A percentile compares a stretch with the other conserved stretches of the same genome.
Evolutionary conservation across 2,113 vertebrate species (phyloP).

Genomic region (Chinchilla lanigera): DNA sequence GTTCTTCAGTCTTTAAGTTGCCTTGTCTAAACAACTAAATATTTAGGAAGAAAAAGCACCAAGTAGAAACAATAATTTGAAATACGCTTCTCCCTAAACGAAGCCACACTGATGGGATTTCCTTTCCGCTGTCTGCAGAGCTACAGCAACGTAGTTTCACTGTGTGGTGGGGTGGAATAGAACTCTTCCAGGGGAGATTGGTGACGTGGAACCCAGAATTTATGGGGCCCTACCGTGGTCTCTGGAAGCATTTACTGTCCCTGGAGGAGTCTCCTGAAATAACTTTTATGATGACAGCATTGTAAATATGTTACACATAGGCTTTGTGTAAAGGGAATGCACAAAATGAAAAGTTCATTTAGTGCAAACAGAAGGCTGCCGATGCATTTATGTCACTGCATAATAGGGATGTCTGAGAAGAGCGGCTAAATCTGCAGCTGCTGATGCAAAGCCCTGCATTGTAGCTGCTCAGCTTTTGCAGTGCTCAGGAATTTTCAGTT

Average conservation of each 20-base stretch:
- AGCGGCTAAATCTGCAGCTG: slow-evolving; percentile 28
- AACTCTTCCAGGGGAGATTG: neutral
- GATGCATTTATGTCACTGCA: slow-evolving; percentile 58
- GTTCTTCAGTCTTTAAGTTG: neutral
- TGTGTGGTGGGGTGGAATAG: neutral
- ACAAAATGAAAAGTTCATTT: slow-evolving; percentile 68
- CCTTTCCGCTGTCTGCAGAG: neutral
- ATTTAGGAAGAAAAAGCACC: neutral
- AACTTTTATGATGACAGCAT: slow-evolving; percentile 61
- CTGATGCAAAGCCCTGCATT: neutral
- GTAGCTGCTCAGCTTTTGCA: slow-evolving; percentile 63
- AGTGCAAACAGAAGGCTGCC: slow-evolving; percentile 63
- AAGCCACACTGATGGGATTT: neutral
- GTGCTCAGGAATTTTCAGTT: slow-evolving; percentile 58
- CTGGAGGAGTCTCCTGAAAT: neutral
- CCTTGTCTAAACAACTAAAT: neutral
- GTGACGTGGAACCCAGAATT: neutral
- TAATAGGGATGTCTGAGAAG: slow-evolving; percentile 47
- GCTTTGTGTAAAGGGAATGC: slow-evolving; percentile 39
- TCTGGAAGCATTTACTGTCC: neutral
- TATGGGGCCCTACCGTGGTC: fast-evolving
- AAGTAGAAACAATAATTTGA: neutral
- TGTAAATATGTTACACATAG: slow-evolving; percentile 55
- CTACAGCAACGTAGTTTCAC: neutral
- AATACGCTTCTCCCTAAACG: neutral